Base-by-base conservation (phyloP, 2,797 vertebrate genomes). In the Paedocypris micromegethes region DNA sequence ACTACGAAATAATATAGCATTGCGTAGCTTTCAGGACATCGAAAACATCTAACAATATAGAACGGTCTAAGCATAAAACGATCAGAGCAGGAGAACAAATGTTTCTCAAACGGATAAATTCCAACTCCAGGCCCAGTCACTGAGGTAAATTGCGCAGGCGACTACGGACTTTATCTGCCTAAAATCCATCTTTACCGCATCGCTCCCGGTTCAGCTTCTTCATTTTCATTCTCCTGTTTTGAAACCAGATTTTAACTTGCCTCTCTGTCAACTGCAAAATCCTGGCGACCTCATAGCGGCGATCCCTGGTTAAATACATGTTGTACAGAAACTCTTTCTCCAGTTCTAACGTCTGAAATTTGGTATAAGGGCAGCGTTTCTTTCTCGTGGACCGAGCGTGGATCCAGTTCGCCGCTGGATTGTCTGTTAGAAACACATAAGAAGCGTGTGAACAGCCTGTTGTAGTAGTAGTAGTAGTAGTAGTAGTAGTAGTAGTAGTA, bases 221-320 rank as follows among this genome's bases (percentile, higher is more conserved):
- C 95, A 99, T 99, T 90, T 99, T 99, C 96, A 99, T 99, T 84
- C 96, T 93, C 80, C 96, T 90, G 88, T 99, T 99, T 84, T 99
- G 96, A 85, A 99, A 99, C 96, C 96, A 99, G 82, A 99, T 99
- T 90, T 99, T 98, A 81, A 99, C 96, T 86, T 99, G 96, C 86
- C 96, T 94, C 83, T 99, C 96, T 64, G 96, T 98, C 79, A 98
- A 90, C 84, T 91, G 97, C 79, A 99, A 90, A 82, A 98, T 97
- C 80, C 96, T 91, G 80, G 96, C 96, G 67, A 99, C 96, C 80
- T 99, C 96, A 52, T 94, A 99, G 76, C 96, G 93, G 38, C 96
- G 93, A 82, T 99, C 96, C 77, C 96, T 88, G 37, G 95, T 98
- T 87, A 98, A 87, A 88, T 98, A 99, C 96, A 99, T 98, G 78